A percentile compares a stretch with the other conserved stretches of the same genome.
phyloP scores from a whole-genome alignment of 2,797 vertebrate genomes.

The Aldrovandia affinis region DNA sequence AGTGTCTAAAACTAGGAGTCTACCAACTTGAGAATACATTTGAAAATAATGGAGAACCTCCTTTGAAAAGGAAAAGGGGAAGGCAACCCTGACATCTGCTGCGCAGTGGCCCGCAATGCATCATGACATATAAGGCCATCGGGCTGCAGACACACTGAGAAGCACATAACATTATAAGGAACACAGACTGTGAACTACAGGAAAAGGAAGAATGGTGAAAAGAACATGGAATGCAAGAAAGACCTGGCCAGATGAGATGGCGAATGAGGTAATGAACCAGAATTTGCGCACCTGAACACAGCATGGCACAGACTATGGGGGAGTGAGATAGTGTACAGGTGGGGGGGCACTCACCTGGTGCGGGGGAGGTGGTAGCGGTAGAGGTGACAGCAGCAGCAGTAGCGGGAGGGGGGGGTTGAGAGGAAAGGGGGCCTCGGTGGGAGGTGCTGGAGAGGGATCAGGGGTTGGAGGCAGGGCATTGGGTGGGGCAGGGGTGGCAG shows the following conservation, averaged over 20 bases:
- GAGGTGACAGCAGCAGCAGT: conserved; percentile 84
- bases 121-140: neutral
- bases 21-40: too few relatives aligned
- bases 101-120: conserved; percentile 1
- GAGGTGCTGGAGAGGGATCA: conserved; percentile 53
- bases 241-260: neutral
- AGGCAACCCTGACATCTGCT: neutral
- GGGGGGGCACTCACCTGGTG: conserved; percentile 87
- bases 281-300: neutral
- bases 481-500: conserved; percentile 70
- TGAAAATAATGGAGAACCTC: neutral
- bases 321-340: conserved; percentile 25
- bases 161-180: neutral
- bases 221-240: neutral
- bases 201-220: conserved; percentile 15
- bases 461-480: conserved; percentile 63
- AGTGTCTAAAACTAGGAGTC: too few relatives aligned
- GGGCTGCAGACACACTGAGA: neutral
- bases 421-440: conserved; percentile 86
- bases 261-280: neutral
- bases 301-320: neutral
- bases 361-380: conserved; percentile 74
- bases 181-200: conserved; percentile 37
- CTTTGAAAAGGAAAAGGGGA: neutral
- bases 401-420: conserved; percentile 85